Evolutionary conservation across 2,797 vertebrate genomes (phyloP).

Genomic region (Orientallactaga sibirica): DNA sequence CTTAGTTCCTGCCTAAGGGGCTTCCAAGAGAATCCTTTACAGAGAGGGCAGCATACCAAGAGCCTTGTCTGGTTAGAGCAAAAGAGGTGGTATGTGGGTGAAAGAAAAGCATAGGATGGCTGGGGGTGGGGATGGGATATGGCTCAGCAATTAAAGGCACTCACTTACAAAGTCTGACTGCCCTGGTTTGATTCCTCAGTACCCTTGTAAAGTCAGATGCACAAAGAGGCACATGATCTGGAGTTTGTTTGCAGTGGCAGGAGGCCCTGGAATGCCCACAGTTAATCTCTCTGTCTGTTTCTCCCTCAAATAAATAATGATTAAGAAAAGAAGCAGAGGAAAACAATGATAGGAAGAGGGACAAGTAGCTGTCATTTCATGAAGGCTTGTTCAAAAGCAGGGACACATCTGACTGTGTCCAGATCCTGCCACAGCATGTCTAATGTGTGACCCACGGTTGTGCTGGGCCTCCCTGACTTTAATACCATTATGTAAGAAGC

Average conservation of each 20-base stretch:
- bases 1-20: neutral
- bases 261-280: too few relatives aligned
- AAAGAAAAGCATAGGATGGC: neutral
- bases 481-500: neutral
- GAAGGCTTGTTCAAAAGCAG: neutral
- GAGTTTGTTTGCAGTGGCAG: too few relatives aligned
- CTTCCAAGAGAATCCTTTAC: slow-evolving; percentile 18
- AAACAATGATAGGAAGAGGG: neutral
- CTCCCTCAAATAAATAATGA: too few relatives aligned
- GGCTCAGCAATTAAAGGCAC: too few relatives aligned
- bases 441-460: neutral
- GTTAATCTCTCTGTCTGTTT: too few relatives aligned
- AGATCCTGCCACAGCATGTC: neutral
- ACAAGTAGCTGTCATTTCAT: neutral
- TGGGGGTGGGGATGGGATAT: too few relatives aligned
- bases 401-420: neutral
- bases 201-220: too few relatives aligned
- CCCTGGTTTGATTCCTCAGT: too few relatives aligned
- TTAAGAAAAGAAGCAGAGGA: neutral
- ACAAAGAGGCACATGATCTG: too few relatives aligned
- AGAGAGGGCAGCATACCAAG: neutral
- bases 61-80: neutral
- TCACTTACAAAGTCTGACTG: too few relatives aligned
- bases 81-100: neutral
- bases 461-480: neutral